A percentile compares a stretch with the other conserved stretches of the same genome.
Evolutionary conservation across 1,140 invertebrate genomes (phyloP).

Genomic region (Chironomus tepperi): DNA sequence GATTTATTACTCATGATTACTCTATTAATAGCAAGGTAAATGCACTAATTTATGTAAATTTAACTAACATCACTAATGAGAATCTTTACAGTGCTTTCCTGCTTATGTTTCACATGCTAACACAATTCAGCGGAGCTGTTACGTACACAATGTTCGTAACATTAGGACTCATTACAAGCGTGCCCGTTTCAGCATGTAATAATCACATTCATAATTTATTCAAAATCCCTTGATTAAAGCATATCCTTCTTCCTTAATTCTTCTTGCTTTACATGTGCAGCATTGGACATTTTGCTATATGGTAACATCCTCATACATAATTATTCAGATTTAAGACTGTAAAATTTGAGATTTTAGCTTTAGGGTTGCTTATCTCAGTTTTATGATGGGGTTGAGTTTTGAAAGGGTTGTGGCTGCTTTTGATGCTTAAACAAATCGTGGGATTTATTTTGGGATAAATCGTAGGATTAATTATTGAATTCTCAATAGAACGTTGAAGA

Average conservation of each 20-base stretch:
- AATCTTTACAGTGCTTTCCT: slow-evolving; percentile 39
- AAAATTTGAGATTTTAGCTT: no score
- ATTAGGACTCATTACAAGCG: slow-evolving; percentile 79
- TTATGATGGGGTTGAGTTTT: no score
- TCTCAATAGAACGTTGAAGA: no score
- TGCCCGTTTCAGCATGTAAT: slow-evolving; percentile 84
- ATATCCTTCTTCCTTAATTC: not conserved
- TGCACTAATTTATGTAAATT: slow-evolving; percentile 26
- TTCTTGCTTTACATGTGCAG: not conserved
- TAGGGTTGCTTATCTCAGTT: no score
- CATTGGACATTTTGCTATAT: slow-evolving; percentile 12
- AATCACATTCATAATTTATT: slow-evolving; percentile 21
- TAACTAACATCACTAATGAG: not conserved
- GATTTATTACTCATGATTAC: slow-evolving; percentile 71
- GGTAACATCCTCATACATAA: not conserved
- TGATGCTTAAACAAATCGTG: no score
- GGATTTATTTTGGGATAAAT: no score
- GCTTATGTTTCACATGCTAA: slow-evolving; percentile 79
- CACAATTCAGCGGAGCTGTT: slow-evolving; percentile 80
- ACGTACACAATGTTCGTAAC: slow-evolving; percentile 92
- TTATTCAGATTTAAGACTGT: no score
- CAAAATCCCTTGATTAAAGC: not conserved
- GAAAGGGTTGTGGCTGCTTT: no score
- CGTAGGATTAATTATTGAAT: no score
- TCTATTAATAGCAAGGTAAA: slow-evolving; percentile 66